Conservation (phyloP, 1,140 invertebrate species). For the Lerema accius region DNA sequence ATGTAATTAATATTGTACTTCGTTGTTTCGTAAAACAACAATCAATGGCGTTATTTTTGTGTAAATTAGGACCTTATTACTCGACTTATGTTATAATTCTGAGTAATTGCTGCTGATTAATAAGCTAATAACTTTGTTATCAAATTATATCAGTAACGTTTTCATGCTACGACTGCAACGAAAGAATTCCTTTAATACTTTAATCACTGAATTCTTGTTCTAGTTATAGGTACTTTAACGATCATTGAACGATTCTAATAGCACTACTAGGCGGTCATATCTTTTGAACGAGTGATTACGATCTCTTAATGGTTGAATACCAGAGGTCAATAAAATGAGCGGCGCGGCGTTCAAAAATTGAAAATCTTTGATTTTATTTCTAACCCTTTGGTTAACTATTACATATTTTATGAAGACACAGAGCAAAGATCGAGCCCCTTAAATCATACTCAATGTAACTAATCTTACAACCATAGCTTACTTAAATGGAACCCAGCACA, state of each 20-base stretch:
- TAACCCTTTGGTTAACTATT: too few species aligned
- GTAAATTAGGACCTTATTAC: too few species aligned
- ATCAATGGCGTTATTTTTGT: conserved; percentile 8
- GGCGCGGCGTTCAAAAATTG: too few species aligned
- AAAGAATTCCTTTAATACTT: conserved; percentile 20
- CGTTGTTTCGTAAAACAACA: conserved; percentile 6
- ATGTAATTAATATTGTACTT: conserved; percentile 20
- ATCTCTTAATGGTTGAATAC: conserved; percentile 44
- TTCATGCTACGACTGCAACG: background rate
- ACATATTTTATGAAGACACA: too few species aligned
- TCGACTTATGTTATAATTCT: too few species aligned
- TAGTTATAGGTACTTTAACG: conserved; percentile 45
- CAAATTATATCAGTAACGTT: too few species aligned
- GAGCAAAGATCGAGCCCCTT: too few species aligned
- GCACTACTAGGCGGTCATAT: conserved; percentile 51
- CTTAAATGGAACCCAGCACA: background rate
- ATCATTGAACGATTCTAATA: conserved; percentile 58
- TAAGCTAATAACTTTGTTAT: too few species aligned
- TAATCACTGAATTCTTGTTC: conserved; percentile 39
- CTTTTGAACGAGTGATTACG: conserved; percentile 44
- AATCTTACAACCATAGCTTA: too few species aligned
- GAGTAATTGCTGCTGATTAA: too few species aligned
- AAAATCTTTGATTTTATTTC: too few species aligned
- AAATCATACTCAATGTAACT: too few species aligned
- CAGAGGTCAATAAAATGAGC: conserved; percentile 35